A percentile compares a stretch with the other conserved stretches of the same genome.
These are phyloP conservation scores for Sclerurus mexicanus DNA, from an alignment of 2,113 vertebrate genomes.

Conservation along the genomic window DNA sequence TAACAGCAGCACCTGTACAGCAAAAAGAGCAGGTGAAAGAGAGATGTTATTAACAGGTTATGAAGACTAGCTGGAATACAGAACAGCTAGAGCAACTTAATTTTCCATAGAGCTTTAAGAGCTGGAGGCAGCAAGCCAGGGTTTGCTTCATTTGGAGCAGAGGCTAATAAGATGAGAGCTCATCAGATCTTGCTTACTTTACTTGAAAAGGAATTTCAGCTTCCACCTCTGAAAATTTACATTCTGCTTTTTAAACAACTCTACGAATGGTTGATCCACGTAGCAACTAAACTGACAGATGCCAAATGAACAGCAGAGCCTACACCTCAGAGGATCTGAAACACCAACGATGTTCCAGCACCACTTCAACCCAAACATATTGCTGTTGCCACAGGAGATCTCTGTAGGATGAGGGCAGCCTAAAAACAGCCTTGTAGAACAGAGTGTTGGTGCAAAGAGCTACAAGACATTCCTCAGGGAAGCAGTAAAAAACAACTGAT, in stretches of 20 bases:
- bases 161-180: neutral
- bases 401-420: neutral
- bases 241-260: neutral
- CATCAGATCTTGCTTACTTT: neutral
- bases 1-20: conserved; percentile 24
- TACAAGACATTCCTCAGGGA: neutral
- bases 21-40: conserved; percentile 7
- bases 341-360: neutral
- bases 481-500: neutral
- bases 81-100: neutral
- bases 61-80: neutral
- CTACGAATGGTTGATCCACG: neutral
- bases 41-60: neutral
- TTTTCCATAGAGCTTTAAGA: neutral
- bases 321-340: neutral
- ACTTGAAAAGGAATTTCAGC: neutral
- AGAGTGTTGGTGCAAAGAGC: neutral
- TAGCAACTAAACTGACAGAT: neutral
- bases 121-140: neutral
- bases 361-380: neutral
- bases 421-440: neutral
- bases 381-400: neutral
- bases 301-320: neutral
- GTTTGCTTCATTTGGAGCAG: neutral
- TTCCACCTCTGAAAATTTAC: neutral